A percentile compares a stretch with the other conserved stretches of the same genome.
Conservation (phyloP, 2,797 vertebrate species). For the Acipenser oxyrinchus region DNA sequence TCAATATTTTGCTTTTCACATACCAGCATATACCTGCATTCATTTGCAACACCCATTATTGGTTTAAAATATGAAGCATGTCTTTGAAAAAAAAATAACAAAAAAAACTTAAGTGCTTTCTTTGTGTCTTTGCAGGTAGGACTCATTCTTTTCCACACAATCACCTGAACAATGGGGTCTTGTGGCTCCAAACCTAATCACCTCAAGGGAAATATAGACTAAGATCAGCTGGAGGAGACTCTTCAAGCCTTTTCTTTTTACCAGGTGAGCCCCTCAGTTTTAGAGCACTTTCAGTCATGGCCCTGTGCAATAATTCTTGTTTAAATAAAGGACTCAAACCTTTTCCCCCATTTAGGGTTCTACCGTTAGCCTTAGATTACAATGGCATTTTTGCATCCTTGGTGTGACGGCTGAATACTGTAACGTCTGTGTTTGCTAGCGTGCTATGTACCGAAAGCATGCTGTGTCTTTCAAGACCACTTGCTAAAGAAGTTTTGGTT, state of each 20-base stretch:
- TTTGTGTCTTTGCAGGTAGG: conserved; percentile 56
- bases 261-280: neutral
- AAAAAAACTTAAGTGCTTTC: conserved; percentile 53
- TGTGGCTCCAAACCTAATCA: conserved; percentile 36
- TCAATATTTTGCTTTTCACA: conserved; percentile 32
- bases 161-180: conserved; percentile 44
- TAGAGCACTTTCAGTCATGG: no score
- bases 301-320: no score
- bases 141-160: conserved; percentile 45
- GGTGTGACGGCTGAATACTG: no score
- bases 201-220: neutral
- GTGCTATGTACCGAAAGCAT: no score
- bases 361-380: no score
- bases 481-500: no score
- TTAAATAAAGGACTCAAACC: no score
- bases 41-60: conserved; percentile 40
- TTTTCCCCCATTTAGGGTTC: no score
- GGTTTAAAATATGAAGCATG: conserved; percentile 55
- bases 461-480: no score
- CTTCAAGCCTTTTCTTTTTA: neutral
- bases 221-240: no score
- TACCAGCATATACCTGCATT: conserved; percentile 33
- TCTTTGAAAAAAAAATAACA: conserved; percentile 45
- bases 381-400: no score
- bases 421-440: no score